Evolutionary conservation across 2,797 vertebrate genomes (phyloP).

Genomic region (Danio aesculapii): DNA sequence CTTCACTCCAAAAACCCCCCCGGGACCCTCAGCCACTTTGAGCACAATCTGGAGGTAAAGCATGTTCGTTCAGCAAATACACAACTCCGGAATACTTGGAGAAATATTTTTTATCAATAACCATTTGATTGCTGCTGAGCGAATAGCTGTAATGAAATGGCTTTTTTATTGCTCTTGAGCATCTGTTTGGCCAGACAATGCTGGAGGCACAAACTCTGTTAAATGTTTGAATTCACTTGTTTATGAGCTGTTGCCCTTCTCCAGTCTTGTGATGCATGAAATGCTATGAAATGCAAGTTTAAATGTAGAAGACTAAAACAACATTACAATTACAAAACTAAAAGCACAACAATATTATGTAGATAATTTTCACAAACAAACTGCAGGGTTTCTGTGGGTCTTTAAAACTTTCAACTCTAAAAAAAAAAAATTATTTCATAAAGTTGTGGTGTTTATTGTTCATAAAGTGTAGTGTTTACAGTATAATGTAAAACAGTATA

Average conservation of each 20-base stretch:
- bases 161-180: not conserved
- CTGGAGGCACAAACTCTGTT: not conserved
- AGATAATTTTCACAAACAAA: not conserved
- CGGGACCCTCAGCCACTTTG: conserved; percentile 89
- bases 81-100: not conserved
- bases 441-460: too few species aligned
- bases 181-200: conserved; percentile 17
- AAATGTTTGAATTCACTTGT: not conserved
- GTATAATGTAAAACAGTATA: too few species aligned
- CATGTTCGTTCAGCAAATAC: not conserved
- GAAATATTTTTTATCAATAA: not conserved
- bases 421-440: too few species aligned
- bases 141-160: conserved; percentile 5
- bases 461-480: too few species aligned
- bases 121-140: not conserved
- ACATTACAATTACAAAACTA: too few species aligned
- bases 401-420: too few species aligned
- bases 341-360: not conserved
- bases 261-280: not conserved
- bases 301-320: not conserved
- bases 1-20: conserved; percentile 84
- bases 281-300: not conserved
- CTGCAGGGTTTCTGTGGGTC: too few species aligned
- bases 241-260: not conserved
- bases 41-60: conserved; percentile 92